Conservation (phyloP, 2,113 vertebrate species). For the Tringa solitaria region DNA sequence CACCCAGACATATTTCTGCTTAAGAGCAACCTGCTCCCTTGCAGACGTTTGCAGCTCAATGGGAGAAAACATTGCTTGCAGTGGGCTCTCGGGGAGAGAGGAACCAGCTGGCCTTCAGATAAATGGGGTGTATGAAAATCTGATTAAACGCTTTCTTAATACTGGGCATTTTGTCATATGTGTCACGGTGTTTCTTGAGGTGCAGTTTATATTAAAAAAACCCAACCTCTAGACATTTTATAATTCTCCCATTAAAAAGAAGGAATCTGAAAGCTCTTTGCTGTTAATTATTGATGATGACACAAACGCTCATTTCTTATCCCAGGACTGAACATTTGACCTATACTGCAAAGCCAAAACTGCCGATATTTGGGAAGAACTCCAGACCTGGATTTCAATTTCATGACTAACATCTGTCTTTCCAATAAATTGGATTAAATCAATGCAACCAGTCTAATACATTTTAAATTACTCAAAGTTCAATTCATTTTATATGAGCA, state of each 20-base stretch:
- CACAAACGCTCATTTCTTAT: not conserved
- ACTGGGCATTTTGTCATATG: not conserved
- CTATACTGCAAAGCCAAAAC: not conserved
- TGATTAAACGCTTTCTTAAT: not conserved
- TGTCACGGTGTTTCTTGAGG: not conserved
- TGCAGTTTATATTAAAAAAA: not conserved
- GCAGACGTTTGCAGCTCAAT: not conserved
- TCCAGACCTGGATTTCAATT: not conserved
- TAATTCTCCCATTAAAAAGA: not conserved
- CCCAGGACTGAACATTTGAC: not conserved
- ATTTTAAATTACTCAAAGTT: not conserved
- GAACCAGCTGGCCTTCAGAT: not conserved
- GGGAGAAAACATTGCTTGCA: not conserved
- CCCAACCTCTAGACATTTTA: not conserved
- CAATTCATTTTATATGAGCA: not conserved
- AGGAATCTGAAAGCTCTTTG: not conserved
- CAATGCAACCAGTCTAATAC: not conserved
- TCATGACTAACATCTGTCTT: not conserved
- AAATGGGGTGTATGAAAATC: not conserved
- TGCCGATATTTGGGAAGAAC: not conserved
- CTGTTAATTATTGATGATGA: not conserved
- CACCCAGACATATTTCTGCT: rapidly evolving
- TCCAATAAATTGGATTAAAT: not conserved
- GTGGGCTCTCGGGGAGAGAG: not conserved
- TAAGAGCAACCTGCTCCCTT: not conserved